Base-by-base conservation (phyloP, 2,888 invertebrate species). In the Epinotia demarniana region DNA sequence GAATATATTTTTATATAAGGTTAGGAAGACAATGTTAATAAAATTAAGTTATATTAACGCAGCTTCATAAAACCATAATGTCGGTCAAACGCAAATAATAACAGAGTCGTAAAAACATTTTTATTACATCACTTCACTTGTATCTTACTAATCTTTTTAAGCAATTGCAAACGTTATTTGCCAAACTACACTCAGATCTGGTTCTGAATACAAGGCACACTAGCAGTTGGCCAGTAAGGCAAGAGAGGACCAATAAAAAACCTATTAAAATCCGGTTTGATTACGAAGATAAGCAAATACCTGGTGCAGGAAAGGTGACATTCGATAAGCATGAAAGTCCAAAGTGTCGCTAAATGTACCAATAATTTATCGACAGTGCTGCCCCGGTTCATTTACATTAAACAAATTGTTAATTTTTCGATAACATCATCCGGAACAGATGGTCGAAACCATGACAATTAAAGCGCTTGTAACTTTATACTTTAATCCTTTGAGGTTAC, bases 361-460 rank as follows among this genome's bases (percentile, higher is more conserved):
- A 86, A 92, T 92, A 93, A 93, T 91, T 93, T 94, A 93, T 91
- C 88, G 90, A 89, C 82, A 84, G 85, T 87, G 89, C 91, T 90
- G 90, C 90, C 90, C 89, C 90, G 88, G 87, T 89, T 92, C 91
- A 93, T 94, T 94, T 93, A 90, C 91, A 92, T 94, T 93, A 93
- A 93, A 94, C 93, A 94, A 94, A 94, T 94, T 94, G 93, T 94
- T 93, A 93, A 94, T 93, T 94, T 93, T 92, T 92, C 89, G 93
- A 93, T 94, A 93, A 88, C 90, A 93, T 93, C 94, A 87, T 91
- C 91, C 89, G 90, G 89, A 92, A 93, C 94, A 94, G 92, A 92
- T 94, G 94, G 92, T 83, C 80, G 78, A 78, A 83, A 83, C 81
- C 83, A 82, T 80, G 82, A 78, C 82, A 77, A 69, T 72, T 39